Percentiles rank a stretch among this genome's conserved stretches.
Evolutionary conservation across 1,140 invertebrate genomes (phyloP).

Genomic region (Rhagoletis zephyria): DNA sequence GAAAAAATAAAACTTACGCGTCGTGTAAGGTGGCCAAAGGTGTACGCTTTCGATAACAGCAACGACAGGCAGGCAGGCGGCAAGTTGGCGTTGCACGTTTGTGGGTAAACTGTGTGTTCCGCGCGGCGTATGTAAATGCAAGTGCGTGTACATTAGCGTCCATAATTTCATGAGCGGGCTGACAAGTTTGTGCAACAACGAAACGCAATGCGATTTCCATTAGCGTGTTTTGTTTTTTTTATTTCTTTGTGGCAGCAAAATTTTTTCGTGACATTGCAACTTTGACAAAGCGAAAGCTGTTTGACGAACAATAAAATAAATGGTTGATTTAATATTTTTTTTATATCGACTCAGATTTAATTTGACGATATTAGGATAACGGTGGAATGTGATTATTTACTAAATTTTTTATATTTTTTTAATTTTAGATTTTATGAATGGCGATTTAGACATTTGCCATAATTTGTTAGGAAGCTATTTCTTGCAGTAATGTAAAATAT

Average conservation of each 20-base stretch:
- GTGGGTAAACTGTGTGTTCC: not conserved
- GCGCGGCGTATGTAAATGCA: not conserved
- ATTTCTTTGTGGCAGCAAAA: not conserved
- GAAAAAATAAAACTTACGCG: not conserved
- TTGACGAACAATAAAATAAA: not conserved
- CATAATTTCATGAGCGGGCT: not conserved
- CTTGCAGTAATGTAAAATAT: too few relatives aligned
- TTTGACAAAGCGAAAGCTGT: conserved; percentile 34
- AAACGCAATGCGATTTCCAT: not conserved
- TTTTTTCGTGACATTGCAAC: conserved; percentile 25
- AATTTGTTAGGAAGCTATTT: too few relatives aligned
- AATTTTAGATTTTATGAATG: too few relatives aligned
- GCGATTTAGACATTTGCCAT: too few relatives aligned
- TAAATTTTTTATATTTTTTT: too few relatives aligned
- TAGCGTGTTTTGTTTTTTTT: not conserved
- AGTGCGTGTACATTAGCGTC: conserved; percentile 1
- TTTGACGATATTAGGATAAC: too few relatives aligned
- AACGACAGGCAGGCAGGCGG: not conserved
- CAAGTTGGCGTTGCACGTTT: not conserved
- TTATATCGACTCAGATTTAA: too few relatives aligned
- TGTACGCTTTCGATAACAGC: not conserved
- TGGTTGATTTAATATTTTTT: too few relatives aligned
- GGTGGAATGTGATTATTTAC: too few relatives aligned
- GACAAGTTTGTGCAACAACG: not conserved
- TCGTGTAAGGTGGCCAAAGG: not conserved